Conservation (phyloP, 2,888 invertebrate genomes). For the Sminthurides aquaticus region DNA sequence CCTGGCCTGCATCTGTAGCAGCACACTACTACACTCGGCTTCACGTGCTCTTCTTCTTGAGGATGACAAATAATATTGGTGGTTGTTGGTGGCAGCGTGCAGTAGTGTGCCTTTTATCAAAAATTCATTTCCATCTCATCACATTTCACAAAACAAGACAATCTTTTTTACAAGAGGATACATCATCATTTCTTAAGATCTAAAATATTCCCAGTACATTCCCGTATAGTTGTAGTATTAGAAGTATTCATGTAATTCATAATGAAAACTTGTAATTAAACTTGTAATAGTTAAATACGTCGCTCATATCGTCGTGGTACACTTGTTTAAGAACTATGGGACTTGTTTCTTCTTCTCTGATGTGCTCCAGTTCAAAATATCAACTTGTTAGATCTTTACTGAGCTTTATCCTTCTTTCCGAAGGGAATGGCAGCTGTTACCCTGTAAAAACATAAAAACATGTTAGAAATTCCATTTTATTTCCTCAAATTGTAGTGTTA, state of each 20-base stretch:
- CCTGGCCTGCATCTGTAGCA: too few relatives aligned
- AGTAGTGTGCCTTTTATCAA: background rate
- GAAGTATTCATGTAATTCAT: too few relatives aligned
- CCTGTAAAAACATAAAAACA: slow-evolving; percentile 52
- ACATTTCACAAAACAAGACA: slow-evolving; percentile 1
- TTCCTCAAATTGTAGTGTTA: too few relatives aligned
- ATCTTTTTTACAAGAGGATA: background rate
- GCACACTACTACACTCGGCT: too few relatives aligned
- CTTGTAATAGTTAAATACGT: background rate
- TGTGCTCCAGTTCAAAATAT: slow-evolving; percentile 1
- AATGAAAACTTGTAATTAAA: too few relatives aligned
- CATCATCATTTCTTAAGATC: background rate
- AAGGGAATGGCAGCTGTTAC: slow-evolving; percentile 81
- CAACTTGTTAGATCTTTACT: slow-evolving; percentile 28
- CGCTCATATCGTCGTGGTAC: background rate
- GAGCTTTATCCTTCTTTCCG: slow-evolving; percentile 70
- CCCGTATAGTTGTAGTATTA: background rate
- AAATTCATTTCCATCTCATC: background rate
- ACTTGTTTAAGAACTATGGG: background rate
- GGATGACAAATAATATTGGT: too few relatives aligned
- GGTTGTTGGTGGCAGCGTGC: background rate
- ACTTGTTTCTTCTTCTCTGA: background rate
- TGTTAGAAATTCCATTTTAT: slow-evolving; percentile 10
- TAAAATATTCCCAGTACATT: background rate
- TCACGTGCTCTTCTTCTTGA: too few relatives aligned